phyloP scores from a whole-genome alignment of 1,140 invertebrate species.

The Drosophila oshimai region DNA sequence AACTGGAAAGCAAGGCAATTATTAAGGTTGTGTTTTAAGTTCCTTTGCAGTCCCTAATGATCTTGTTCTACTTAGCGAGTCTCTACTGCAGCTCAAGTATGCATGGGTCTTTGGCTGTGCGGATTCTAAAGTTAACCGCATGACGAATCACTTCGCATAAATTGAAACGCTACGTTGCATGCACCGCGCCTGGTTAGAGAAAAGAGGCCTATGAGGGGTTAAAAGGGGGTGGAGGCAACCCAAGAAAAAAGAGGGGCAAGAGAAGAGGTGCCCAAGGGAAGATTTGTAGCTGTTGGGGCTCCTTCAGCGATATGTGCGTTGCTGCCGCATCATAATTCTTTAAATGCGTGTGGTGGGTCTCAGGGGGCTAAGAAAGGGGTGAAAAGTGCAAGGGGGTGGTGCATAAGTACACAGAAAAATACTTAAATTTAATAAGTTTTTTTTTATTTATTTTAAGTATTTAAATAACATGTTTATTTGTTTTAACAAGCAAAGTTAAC shows the following conservation, averaged over 20 bases:
- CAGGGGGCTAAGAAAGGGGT: slow-evolving; percentile 33
- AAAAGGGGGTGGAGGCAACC: background rate
- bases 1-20: too few species aligned
- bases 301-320: slow-evolving; percentile 71
- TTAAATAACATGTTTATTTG: background rate
- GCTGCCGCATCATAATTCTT: slow-evolving; percentile 75
- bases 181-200: slow-evolving; percentile 56
- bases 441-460: background rate
- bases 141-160: slow-evolving; percentile 81
- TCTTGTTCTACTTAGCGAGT: background rate
- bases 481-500: background rate
- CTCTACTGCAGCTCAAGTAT: slow-evolving; percentile 29
- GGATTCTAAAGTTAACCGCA: slow-evolving; percentile 79
- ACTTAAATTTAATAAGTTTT: background rate
- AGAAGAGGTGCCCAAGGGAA: background rate
- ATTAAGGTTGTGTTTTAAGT: too few species aligned
- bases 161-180: slow-evolving; percentile 80
- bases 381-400: background rate
- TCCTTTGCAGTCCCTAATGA: background rate
- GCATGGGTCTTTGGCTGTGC: slow-evolving; percentile 46
- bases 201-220: slow-evolving; percentile 13
- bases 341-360: slow-evolving; percentile 67
- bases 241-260: too few species aligned
- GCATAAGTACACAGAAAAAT: background rate
- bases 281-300: slow-evolving; percentile 53